These are phyloP conservation scores for Hemibagrus guttatus DNA, from an alignment of 2,797 vertebrate species.

Conservation along the genomic window DNA sequence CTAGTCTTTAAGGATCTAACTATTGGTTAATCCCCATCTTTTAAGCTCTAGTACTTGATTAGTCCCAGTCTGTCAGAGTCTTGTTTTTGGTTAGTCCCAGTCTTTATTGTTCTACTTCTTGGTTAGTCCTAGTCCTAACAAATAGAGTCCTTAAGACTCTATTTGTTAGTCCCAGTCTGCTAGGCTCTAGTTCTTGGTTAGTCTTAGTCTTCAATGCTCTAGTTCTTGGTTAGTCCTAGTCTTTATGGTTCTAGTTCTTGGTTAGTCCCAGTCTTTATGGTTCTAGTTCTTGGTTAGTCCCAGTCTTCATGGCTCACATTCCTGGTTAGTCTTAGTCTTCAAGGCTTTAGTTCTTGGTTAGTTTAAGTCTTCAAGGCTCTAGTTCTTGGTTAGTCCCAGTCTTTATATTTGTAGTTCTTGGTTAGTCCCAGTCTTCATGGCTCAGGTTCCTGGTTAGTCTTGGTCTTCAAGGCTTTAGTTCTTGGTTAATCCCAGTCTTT, in stretches of 20 bases:
- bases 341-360: neutral
- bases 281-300: neutral
- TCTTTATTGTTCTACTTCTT: neutral
- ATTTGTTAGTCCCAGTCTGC: neutral
- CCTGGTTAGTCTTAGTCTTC: neutral
- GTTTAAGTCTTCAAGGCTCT: neutral
- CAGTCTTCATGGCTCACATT: neutral
- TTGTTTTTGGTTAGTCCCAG: neutral
- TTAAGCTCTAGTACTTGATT: neutral
- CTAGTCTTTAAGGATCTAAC: too few relatives aligned
- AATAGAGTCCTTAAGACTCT: neutral
- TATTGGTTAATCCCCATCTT: neutral
- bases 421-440: neutral
- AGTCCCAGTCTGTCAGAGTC: too few relatives aligned
- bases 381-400: neutral
- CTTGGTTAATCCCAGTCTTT: neutral
- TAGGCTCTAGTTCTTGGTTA: neutral
- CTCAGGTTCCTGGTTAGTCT: neutral
- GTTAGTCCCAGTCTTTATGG: neutral
- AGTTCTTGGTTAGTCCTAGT: neutral
- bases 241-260: neutral
- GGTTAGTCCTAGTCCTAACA: neutral
- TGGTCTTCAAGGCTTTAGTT: neutral
- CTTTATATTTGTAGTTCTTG: neutral
- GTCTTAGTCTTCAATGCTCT: neutral